Evolutionary conservation across 2,113 vertebrate species (phyloP).

Genomic region (Gnathonemus echidnorhynchus): DNA sequence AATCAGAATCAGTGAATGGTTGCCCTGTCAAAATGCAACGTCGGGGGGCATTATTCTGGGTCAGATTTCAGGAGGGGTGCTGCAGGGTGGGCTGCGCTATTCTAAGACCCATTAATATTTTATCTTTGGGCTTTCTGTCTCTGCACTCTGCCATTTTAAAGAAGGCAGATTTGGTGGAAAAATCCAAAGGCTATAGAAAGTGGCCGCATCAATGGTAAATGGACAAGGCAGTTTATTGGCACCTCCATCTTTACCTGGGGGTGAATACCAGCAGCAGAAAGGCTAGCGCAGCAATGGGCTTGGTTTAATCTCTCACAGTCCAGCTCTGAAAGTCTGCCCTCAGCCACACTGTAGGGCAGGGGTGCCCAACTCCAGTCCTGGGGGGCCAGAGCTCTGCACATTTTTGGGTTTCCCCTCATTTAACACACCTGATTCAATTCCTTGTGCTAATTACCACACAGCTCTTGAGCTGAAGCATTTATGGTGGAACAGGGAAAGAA

Average conservation of each 20-base stretch:
- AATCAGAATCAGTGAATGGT: background rate
- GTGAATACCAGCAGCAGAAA: background rate
- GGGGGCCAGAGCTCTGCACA: too few relatives aligned
- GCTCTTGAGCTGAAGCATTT: too few relatives aligned
- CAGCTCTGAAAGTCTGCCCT: background rate
- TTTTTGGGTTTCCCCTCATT: too few relatives aligned
- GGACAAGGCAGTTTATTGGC: background rate
- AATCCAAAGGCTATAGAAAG: background rate
- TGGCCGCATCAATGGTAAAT: background rate
- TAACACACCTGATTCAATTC: too few relatives aligned
- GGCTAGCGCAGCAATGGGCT: background rate
- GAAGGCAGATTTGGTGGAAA: background rate
- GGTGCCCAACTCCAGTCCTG: too few relatives aligned
- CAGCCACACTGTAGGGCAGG: background rate
- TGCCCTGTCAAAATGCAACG: background rate
- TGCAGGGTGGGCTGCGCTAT: background rate
- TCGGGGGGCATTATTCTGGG: background rate
- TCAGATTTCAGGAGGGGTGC: background rate
- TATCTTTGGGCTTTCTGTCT: background rate
- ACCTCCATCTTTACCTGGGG: background rate
- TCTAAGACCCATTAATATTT: constrained; percentile 11
- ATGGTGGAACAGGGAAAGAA: too few relatives aligned
- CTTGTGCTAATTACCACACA: too few relatives aligned
- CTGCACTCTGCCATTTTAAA: background rate
- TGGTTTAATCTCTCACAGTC: background rate